Base-by-base conservation (phyloP, 2,113 vertebrate species). In the Burhinus bistriatus region DNA sequence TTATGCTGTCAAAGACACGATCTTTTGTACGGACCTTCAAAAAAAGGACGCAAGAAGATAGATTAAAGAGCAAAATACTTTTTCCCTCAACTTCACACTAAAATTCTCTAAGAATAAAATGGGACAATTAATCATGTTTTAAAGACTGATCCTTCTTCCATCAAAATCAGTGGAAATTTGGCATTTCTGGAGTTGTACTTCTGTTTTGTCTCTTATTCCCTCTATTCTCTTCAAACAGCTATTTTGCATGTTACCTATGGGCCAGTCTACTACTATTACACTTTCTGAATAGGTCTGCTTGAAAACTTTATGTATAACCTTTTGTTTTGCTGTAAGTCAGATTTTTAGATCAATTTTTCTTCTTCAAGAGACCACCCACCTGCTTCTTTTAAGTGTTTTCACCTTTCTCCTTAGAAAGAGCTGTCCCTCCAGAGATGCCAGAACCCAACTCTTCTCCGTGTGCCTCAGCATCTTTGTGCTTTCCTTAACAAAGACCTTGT, bases 1-100 rank as follows among this genome's bases (percentile, higher is more conserved):
- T 98, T 97, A 99, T 99, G 98, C 99, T 99, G 97, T 99, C 99
- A 93, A 99, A 99, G 91, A 99, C 95, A 94, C 99, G 99, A 97
- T 99, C 99, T 98, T 99, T 99, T 40, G 99, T 99, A 96, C 99
- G 99, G 97, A 99, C 98, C 99, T 99, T 98, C 59, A 95, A 90
- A 96, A 89, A 96, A 84, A 95, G 40, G 32, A 81, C 71, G 59
- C 29, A 91, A 94, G n/a, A 90, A 69, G 34, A 93, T 15, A 95
- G 21, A 72, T 87, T 90, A 94, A 93, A 79, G 21, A 68, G 22
- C n/a, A 68, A 93, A 42, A 23, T 83, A 90, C 26, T 51, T 91
- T 83, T 2, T 1, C 26, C 14, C 32, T 69, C 83, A 91, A 79
- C 21, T 49, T 88, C 6, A 2, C 38, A 69, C 8, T 61, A 61